A percentile compares a stretch with the other conserved stretches of the same genome.
Conservation (phyloP, 2,113 vertebrate species). For the Donacobius atricapilla region DNA sequence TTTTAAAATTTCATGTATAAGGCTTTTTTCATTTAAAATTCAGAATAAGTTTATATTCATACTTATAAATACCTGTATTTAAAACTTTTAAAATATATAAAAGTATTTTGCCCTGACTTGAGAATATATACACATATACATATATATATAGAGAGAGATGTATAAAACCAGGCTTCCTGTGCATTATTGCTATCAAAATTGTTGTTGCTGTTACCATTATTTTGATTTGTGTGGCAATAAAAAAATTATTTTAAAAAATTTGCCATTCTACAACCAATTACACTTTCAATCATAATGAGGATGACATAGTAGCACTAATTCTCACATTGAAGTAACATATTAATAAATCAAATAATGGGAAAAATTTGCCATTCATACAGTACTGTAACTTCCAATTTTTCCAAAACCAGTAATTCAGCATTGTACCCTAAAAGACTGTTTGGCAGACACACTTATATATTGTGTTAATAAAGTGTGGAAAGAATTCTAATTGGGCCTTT, state of each 20-base stretch:
- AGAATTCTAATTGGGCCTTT: too few species aligned
- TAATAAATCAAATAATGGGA: not conserved
- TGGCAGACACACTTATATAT: not conserved
- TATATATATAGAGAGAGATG: too few species aligned
- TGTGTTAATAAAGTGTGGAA: not conserved
- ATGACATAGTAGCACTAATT: not conserved
- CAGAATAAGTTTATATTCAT: not conserved
- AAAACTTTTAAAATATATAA: not conserved
- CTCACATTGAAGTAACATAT: not conserved
- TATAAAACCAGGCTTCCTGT: not conserved
- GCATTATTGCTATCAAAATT: not conserved
- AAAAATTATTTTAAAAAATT: not conserved
- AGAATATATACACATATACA: not conserved
- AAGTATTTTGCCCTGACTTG: not conserved
- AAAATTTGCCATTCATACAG: not conserved
- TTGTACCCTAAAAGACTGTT: not conserved
- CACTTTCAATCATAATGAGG: not conserved
- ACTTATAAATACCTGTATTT: not conserved
- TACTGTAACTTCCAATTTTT: not conserved
- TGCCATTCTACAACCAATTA: not conserved
- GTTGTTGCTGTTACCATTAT: not conserved
- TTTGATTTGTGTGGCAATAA: not conserved
- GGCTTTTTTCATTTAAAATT: not conserved
- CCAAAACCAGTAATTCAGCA: not conserved
- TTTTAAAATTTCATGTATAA: not conserved